These are phyloP conservation scores for Drosophila subsilvestris DNA, from an alignment of 2,888 invertebrate genomes.

Conservation along the genomic window DNA sequence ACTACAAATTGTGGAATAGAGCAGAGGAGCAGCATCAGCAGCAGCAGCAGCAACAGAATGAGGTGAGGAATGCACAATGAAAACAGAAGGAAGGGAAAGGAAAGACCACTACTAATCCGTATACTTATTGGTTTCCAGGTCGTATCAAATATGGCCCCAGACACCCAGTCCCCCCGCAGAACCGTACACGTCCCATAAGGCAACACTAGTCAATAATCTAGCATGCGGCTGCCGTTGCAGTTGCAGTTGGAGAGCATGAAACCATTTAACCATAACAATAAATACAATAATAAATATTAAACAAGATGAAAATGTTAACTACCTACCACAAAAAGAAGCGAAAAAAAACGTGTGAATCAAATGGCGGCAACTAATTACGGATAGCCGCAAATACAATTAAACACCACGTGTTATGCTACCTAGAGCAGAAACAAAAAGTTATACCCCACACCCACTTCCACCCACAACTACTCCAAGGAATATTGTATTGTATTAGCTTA, in stretches of 20 bases:
- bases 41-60: constrained; percentile 11
- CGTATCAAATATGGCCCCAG: constrained; percentile 63
- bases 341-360: not conserved
- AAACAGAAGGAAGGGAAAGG: no score
- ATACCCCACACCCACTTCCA: not conserved
- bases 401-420: constrained; percentile 6
- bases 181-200: constrained; percentile 78
- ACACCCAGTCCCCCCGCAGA: constrained; percentile 16
- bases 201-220: constrained; percentile 82
- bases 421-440: constrained; percentile 25
- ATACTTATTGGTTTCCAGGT: constrained; percentile 39
- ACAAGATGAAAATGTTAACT: constrained; percentile 36
- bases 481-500: constrained; percentile 30
- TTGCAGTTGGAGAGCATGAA: constrained; percentile 57
- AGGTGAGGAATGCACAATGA: not conserved
- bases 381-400: constrained; percentile 19
- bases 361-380: not conserved
- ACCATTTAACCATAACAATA: constrained; percentile 54
- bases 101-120: not conserved
- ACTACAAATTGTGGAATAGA: constrained; percentile 83
- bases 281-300: not conserved
- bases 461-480: constrained; percentile 11
- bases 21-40: not conserved
- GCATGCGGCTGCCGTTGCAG: constrained; percentile 70
- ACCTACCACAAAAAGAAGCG: constrained; percentile 13